Percentiles rank a stretch among this genome's conserved stretches.
These are phyloP conservation scores for Tauraco hartlaubi DNA, from an alignment of 2,797 vertebrate species.

Conservation along the genomic window DNA sequence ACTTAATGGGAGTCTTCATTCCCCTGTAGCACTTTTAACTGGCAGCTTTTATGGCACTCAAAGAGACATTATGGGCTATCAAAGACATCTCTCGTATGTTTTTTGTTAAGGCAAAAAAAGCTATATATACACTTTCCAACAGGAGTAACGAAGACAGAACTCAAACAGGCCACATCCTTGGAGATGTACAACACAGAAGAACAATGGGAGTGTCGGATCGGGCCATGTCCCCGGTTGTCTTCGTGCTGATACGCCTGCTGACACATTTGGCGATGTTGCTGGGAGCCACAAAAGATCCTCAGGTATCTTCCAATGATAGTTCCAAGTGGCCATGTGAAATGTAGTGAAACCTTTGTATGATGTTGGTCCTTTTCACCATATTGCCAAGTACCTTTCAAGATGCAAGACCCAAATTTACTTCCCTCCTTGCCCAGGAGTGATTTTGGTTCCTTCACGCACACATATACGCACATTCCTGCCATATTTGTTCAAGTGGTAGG, in stretches of 20 bases:
- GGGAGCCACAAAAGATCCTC: constrained; percentile 75
- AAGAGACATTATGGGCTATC: neutral
- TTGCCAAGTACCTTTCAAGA: neutral
- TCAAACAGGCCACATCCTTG: constrained; percentile 89
- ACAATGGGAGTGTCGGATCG: constrained; percentile 83
- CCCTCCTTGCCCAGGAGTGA: neutral
- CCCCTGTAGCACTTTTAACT: neutral
- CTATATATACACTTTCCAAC: neutral
- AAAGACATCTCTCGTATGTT: neutral
- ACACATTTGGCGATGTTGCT: constrained; percentile 91
- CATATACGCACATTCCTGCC: neutral
- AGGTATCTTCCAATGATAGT: constrained; percentile 74
- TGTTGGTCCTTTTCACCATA: neutral
- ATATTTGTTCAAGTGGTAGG: neutral
- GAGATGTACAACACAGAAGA: constrained; percentile 70
- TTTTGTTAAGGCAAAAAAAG: neutral
- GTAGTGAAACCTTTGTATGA: neutral
- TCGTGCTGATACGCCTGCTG: constrained; percentile 85
- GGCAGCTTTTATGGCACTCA: neutral
- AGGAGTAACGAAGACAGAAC: constrained; percentile 81
- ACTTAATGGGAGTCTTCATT: neutral
- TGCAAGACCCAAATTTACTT: neutral
- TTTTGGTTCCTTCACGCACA: neutral
- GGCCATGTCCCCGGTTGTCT: constrained; percentile 80
- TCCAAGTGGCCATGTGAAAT: neutral